Conservation (phyloP, 2,888 invertebrate species). For the Dicycla oo region DNA sequence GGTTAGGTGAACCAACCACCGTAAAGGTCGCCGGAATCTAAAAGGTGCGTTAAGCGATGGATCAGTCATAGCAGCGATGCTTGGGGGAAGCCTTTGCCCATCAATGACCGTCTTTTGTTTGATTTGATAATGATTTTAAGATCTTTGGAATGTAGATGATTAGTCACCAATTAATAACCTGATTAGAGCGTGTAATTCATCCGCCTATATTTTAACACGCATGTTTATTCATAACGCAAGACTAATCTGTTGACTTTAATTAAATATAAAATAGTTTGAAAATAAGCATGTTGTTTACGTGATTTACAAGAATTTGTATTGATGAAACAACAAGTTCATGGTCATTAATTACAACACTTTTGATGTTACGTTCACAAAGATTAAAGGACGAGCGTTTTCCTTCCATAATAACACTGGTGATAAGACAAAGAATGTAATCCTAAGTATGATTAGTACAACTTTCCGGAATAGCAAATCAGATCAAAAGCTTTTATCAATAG, state of each 20-base stretch:
- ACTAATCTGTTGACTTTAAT: slow-evolving; percentile 37
- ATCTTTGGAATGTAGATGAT: background rate
- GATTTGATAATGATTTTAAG: background rate
- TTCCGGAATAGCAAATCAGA: background rate
- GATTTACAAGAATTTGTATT: slow-evolving; percentile 28
- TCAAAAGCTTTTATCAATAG: background rate
- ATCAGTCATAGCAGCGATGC: too few species aligned
- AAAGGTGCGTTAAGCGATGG: too few species aligned
- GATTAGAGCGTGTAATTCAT: slow-evolving; percentile 32
- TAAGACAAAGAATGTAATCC: too few species aligned
- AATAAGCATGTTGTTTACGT: slow-evolving; percentile 55
- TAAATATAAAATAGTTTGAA: slow-evolving; percentile 43
- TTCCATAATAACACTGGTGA: background rate
- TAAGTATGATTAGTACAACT: too few species aligned
- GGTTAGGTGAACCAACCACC: background rate
- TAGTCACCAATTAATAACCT: slow-evolving; percentile 21
- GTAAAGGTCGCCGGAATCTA: background rate
- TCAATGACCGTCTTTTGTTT: background rate
- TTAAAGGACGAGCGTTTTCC: slow-evolving; percentile 15
- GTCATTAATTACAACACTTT: slow-evolving; percentile 19
- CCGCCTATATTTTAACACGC: background rate
- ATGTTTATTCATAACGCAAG: slow-evolving; percentile 53
- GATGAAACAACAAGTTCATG: slow-evolving; percentile 45
- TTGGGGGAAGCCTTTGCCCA: too few species aligned
- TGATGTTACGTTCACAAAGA: slow-evolving; percentile 20